These are phyloP conservation scores for Volucella inflata DNA, from an alignment of 2,888 invertebrate species.

Conservation along the genomic window DNA sequence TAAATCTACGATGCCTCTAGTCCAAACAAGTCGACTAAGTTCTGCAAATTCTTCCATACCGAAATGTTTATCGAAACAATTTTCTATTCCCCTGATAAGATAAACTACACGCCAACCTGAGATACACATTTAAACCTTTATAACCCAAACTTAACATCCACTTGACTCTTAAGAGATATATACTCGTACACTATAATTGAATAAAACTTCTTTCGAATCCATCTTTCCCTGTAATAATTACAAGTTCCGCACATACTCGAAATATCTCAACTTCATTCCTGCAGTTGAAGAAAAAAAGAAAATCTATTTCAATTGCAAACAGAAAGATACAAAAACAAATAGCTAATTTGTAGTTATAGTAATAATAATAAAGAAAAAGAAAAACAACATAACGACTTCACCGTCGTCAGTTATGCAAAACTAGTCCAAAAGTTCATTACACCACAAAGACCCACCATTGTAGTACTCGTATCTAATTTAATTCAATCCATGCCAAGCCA, in stretches of 20 bases:
- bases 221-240: neutral
- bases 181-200: too few relatives aligned
- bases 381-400: constrained; percentile 7
- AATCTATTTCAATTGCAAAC: constrained; percentile 18
- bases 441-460: constrained; percentile 53
- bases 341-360: neutral
- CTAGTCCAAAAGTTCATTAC: constrained; percentile 53
- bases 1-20: too few relatives aligned
- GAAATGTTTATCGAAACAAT: too few relatives aligned
- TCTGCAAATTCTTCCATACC: too few relatives aligned
- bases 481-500: too few relatives aligned
- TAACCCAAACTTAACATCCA: too few relatives aligned
- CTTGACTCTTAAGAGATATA: too few relatives aligned
- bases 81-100: too few relatives aligned
- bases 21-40: too few relatives aligned
- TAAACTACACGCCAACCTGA: too few relatives aligned
- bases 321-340: neutral
- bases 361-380: neutral
- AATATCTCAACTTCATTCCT: constrained; percentile 21
- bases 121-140: too few relatives aligned
- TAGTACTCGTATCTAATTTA: neutral
- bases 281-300: neutral
- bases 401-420: constrained; percentile 34
- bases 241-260: constrained; percentile 10
- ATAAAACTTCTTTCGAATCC: too few relatives aligned